These are phyloP conservation scores for Ctenochaetus hawaiiensis DNA, from an alignment of 2,797 vertebrate genomes.

Conservation along the genomic window DNA sequence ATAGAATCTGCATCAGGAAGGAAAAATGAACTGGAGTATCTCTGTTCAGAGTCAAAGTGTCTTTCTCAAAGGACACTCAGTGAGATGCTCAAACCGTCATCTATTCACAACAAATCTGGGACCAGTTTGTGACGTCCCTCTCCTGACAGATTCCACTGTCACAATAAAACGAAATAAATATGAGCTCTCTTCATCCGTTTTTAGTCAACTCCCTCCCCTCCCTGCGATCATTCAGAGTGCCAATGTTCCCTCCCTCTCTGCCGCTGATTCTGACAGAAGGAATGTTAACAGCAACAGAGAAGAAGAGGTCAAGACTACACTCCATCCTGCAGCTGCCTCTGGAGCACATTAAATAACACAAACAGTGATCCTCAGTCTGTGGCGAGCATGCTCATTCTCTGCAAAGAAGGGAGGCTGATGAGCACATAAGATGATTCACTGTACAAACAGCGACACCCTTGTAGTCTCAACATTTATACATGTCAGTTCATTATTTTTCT, in stretches of 20 bases:
- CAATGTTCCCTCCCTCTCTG: constrained; percentile 49
- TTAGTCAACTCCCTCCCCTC: constrained; percentile 21
- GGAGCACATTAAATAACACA: constrained; percentile 55
- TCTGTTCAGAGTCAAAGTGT: background rate
- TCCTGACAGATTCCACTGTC: constrained; percentile 44
- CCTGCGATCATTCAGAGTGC: constrained; percentile 31
- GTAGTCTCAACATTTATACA: constrained; percentile 18
- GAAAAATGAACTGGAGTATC: no score
- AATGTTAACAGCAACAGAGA: constrained; percentile 48
- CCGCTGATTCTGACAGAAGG: constrained; percentile 57
- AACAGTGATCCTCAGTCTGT: constrained; percentile 21
- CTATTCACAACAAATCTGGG: constrained; percentile 35
- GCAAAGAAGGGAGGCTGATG: constrained; percentile 35
- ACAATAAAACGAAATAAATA: constrained; percentile 48
- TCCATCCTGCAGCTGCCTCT: constrained; percentile 60
- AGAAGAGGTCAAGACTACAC: constrained; percentile 58
- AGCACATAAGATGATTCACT: constrained; percentile 61
- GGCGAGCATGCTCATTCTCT: constrained; percentile 23
- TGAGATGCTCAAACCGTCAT: constrained; percentile 20
- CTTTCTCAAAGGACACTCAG: constrained; percentile 10
- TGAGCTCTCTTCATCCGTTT: constrained; percentile 29
- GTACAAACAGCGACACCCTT: constrained; percentile 61
- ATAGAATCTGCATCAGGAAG: no score
- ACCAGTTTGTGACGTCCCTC: constrained; percentile 43
- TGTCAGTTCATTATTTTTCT: constrained; percentile 20